Percentiles rank a stretch among this genome's conserved stretches.
Conservation (phyloP, 2,797 vertebrate species). For the Xenopus petersii region DNA sequence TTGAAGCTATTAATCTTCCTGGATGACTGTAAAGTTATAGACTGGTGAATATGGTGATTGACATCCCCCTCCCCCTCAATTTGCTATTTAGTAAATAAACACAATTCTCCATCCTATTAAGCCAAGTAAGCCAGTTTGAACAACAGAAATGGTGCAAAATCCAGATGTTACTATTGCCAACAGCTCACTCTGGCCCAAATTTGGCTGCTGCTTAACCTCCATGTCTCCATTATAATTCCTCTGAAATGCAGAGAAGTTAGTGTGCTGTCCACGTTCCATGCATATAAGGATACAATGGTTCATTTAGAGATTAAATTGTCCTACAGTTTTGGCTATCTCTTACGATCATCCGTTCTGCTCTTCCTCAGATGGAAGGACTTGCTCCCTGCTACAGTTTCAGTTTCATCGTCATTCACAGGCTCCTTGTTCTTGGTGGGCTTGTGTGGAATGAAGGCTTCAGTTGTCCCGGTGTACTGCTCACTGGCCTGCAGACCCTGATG, state of each 20-base stretch:
- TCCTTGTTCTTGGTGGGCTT: not conserved
- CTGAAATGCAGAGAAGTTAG: not conserved
- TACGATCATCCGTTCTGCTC: not conserved
- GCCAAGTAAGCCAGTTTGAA: not conserved
- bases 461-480: not conserved
- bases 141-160: slow-evolving; percentile 3
- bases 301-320: not conserved
- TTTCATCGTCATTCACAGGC: not conserved
- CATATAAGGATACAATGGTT: slow-evolving; percentile 19
- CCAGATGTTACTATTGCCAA: not conserved
- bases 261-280: slow-evolving; percentile 24
- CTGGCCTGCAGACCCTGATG: not conserved
- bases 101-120: not conserved
- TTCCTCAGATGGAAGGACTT: not conserved
- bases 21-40: no score
- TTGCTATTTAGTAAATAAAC: no score
- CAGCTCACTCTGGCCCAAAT: slow-evolving; percentile 26
- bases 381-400: not conserved
- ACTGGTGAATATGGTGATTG: no score
- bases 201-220: not conserved
- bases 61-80: no score
- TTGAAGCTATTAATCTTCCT: no score
- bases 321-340: slow-evolving; percentile 38
- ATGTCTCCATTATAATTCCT: not conserved
- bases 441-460: not conserved